phyloP scores from a whole-genome alignment of 1,140 invertebrate species.

The Glossosoma conforme region DNA sequence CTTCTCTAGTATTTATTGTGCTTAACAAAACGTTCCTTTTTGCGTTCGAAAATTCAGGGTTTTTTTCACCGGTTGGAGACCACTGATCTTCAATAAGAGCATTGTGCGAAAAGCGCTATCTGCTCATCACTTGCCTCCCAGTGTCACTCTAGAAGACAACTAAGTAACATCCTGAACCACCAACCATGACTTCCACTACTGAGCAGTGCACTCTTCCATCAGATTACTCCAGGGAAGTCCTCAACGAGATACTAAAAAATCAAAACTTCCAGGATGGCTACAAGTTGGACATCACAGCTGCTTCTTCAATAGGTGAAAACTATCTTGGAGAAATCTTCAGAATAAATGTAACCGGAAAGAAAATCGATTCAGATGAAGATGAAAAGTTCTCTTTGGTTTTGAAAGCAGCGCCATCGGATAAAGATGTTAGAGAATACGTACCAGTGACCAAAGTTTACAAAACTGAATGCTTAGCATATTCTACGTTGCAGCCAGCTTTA shows the following conservation, averaged over 20 bases:
- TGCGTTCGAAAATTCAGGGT: no score
- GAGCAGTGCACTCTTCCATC: not conserved
- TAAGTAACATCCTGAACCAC: no score
- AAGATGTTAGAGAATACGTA: constrained; percentile 34
- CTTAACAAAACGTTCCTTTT: no score
- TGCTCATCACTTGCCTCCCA: no score
- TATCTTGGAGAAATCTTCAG: constrained; percentile 40
- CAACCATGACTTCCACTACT: not conserved
- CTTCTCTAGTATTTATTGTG: no score
- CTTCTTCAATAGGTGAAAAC: constrained; percentile 37
- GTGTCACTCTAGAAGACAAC: no score
- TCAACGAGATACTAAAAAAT: not conserved
- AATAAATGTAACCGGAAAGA: constrained; percentile 17
- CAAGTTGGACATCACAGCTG: not conserved
- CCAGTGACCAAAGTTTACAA: constrained; percentile 35
- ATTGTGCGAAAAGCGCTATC: no score
- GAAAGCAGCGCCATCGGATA: constrained; percentile 36
- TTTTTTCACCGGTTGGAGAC: no score
- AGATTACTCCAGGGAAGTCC: not conserved
- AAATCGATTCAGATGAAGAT: not conserved
- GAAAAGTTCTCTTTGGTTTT: constrained; percentile 31
- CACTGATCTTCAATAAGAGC: no score
- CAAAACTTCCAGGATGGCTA: constrained; percentile 5
- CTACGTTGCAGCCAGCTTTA: constrained; percentile 37
- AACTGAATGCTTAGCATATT: constrained; percentile 39